Percentiles rank a stretch among this genome's conserved stretches.
Evolutionary conservation across 1,140 invertebrate species (phyloP).

Genomic region (Aphelinus atriplicis): DNA sequence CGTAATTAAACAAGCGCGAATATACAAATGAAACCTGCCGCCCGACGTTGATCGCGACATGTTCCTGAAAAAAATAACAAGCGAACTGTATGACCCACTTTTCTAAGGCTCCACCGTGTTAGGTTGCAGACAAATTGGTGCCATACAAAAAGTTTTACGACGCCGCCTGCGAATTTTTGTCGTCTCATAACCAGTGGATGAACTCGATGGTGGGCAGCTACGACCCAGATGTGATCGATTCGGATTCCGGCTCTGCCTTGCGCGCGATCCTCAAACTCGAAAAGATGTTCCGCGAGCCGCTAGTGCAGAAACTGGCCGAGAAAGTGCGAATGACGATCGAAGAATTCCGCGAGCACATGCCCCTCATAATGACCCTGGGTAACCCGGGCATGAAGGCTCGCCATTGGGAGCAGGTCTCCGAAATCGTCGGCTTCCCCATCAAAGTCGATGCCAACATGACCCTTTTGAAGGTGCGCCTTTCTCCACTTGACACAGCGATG

Average conservation of each 20-base stretch:
- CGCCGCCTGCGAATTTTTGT: conserved; percentile 84
- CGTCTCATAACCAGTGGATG: conserved; percentile 86
- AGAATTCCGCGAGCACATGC: conserved; percentile 89
- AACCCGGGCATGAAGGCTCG: conserved; percentile 93
- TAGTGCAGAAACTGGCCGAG: conserved; percentile 71
- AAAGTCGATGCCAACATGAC: conserved; percentile 86
- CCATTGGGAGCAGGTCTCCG: conserved; percentile 96
- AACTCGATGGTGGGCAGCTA: conserved; percentile 82
- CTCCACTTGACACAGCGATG: no score
- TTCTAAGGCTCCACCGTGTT: conserved; percentile 31
- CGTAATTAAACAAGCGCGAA: no score
- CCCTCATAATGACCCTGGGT: conserved; percentile 89
- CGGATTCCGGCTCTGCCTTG: conserved; percentile 82
- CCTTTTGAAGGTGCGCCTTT: conserved; percentile 73
- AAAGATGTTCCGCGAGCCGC: conserved; percentile 82
- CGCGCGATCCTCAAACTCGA: conserved; percentile 88
- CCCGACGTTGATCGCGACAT: no score
- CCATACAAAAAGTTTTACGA: conserved; percentile 93
- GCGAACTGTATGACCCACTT: not conserved
- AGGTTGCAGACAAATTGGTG: conserved; percentile 76
- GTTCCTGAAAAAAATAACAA: no score
- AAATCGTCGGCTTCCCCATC: conserved; percentile 94
- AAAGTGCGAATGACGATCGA: conserved; percentile 81
- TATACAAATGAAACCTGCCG: no score
- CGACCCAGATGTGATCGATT: conserved; percentile 90